Percentiles rank a stretch among this genome's conserved stretches.
phyloP scores from a whole-genome alignment of 2,888 invertebrate species.

The Ischnura elegans region DNA sequence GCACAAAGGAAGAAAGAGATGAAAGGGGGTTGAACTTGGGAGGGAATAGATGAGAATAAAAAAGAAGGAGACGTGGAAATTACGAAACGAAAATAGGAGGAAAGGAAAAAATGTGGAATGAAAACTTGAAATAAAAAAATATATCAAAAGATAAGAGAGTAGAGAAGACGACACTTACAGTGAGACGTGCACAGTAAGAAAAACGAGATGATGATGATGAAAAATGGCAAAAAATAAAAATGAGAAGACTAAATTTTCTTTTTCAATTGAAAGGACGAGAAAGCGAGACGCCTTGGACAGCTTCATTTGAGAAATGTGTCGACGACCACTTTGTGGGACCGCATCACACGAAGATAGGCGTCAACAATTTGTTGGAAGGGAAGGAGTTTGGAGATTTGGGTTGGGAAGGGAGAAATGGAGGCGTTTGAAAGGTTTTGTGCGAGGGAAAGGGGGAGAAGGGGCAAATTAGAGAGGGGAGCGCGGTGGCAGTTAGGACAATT shows the following conservation, averaged over 20 bases:
- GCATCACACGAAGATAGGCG: not conserved
- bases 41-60: not conserved
- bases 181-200: not conserved
- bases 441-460: not conserved
- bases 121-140: too few relatives aligned
- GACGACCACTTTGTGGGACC: conserved; percentile 18
- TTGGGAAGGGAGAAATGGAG: not conserved
- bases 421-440: too few relatives aligned
- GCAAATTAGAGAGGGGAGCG: not conserved
- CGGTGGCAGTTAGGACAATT: conserved; percentile 34
- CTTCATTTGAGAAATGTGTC: conserved; percentile 12
- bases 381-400: not conserved
- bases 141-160: too few relatives aligned
- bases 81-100: not conserved
- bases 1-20: too few relatives aligned
- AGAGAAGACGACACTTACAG: not conserved
- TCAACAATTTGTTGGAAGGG: not conserved
- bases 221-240: not conserved
- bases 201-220: not conserved
- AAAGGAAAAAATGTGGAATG: not conserved
- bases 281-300: not conserved
- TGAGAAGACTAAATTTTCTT: not conserved
- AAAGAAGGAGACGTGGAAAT: not conserved
- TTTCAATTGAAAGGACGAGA: not conserved
- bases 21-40: too few relatives aligned